Base-by-base conservation (phyloP, 2,113 vertebrate genomes). In the Pagrus major region DNA sequence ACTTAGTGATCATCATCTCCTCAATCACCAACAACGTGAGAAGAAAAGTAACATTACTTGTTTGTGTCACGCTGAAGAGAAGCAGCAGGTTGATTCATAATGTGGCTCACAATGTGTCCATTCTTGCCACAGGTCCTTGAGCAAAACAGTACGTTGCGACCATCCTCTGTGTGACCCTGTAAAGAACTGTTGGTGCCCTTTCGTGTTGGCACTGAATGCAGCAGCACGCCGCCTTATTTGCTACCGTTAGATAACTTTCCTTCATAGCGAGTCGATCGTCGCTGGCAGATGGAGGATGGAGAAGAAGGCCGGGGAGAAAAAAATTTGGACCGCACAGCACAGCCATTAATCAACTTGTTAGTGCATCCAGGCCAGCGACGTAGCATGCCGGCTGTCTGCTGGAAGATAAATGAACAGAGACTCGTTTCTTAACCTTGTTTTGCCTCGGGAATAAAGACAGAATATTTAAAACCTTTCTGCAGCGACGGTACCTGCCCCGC, bases 301-400 rank as follows among this genome's bases (percentile, higher is more conserved):
- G 9, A 21, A 64, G 16, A 55, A 42, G 15, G 68, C 6, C 5
- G 73, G 27, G 51, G 23, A 58, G 68, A 47, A 7, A 35, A 41
- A 35, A 41, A 65, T 59, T 61, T 81, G 66, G 74, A 79, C 73
- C 65, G 18, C 82, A 76, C 79, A 44, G 20, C 15, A 54, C 6
- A 66, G 74, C 55, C 61, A 88, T 88, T 86, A 78, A 83, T 87
- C 86, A 83, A 71, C 66, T 33, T 69, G 74, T 84, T 88, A 81
- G 80, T 31, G 65, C 44, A 31, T 71, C 23, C 71, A 35, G 56
- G 76, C 41, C 56, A 42, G 72, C 41, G 0, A 2, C 47, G 29
- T 44, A 51, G 69, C 69, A 76, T 21, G 44, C 72, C 5, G 25
- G 21, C 72, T 68, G 71, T 75, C 84, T 67, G 65, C 55, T 11